Conservation (phyloP, 2,113 vertebrate species). For the Salvator merianae region DNA sequence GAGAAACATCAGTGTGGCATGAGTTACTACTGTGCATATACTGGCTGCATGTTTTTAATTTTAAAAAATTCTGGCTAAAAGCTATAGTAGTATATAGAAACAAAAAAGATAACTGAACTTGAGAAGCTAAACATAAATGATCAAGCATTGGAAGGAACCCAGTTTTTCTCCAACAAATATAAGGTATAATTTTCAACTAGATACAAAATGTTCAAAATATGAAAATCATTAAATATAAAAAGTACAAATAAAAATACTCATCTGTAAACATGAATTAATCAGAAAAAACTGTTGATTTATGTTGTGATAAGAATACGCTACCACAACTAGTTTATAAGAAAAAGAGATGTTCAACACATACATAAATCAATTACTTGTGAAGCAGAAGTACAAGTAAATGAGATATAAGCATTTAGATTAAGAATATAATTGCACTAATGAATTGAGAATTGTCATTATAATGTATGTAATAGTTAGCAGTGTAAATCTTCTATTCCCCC, state of each 20-base stretch:
- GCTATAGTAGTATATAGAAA: background rate
- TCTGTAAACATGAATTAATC: background rate
- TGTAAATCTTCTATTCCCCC: background rate
- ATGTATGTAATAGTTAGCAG: background rate
- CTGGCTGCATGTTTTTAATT: too few species aligned
- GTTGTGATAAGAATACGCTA: background rate
- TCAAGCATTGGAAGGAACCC: background rate
- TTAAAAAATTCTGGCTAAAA: too few species aligned
- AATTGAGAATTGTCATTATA: background rate
- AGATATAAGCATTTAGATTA: background rate
- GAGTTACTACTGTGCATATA: background rate
- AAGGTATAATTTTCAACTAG: background rate
- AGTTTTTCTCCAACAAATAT: background rate
- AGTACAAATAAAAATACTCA: slow-evolving; percentile 5
- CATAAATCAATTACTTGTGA: background rate
- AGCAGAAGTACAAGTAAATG: background rate
- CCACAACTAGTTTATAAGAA: background rate
- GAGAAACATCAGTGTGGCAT: background rate
- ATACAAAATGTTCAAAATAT: background rate
- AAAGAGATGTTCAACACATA: slow-evolving; percentile 19
- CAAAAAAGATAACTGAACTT: background rate
- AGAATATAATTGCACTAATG: background rate
- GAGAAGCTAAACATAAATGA: background rate
- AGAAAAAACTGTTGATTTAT: background rate
- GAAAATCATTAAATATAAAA: background rate